Evolutionary conservation across 2,888 invertebrate genomes (phyloP).

Genomic region (Cetonia aurata): DNA sequence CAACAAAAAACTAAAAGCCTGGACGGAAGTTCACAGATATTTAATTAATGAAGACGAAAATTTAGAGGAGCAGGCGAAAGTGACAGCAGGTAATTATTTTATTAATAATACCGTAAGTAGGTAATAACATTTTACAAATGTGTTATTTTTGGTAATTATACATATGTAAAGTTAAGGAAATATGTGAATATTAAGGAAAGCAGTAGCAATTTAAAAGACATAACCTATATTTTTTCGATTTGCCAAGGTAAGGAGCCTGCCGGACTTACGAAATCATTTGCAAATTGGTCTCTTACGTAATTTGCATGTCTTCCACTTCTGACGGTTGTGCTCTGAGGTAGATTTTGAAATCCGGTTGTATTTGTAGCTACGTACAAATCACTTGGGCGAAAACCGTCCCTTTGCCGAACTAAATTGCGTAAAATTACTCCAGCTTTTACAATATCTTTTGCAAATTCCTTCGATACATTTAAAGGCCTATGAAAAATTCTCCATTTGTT

Average conservation of each 20-base stretch:
- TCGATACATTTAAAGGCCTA: conserved; percentile 6
- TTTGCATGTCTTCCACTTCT: conserved; percentile 39
- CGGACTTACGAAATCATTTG: conserved; percentile 1
- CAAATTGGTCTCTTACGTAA: conserved; percentile 8
- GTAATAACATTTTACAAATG: no score
- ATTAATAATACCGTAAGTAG: no score
- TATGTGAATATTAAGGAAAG: neutral
- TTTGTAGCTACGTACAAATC: conserved; percentile 32
- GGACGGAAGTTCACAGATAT: no score
- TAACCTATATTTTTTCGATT: conserved; percentile 22
- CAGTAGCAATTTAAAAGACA: neutral
- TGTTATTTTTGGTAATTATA: neutral
- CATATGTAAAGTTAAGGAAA: conserved; percentile 9
- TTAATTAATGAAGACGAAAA: no score
- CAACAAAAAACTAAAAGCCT: no score
- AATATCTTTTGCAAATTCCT: conserved; percentile 33
- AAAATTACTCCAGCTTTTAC: conserved; percentile 13
- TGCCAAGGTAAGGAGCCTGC: conserved; percentile 34
- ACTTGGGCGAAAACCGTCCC: no score
- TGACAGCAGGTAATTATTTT: neutral
- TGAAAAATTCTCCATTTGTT: conserved; percentile 38
- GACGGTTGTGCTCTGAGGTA: conserved; percentile 7
- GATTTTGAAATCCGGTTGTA: conserved; percentile 16
- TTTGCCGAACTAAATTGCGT: no score
- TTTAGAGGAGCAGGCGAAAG: no score